A percentile compares a stretch with the other conserved stretches of the same genome.
These are phyloP conservation scores for Charaxes varanes DNA, from an alignment of 1,140 invertebrate genomes.

Conservation along the genomic window DNA sequence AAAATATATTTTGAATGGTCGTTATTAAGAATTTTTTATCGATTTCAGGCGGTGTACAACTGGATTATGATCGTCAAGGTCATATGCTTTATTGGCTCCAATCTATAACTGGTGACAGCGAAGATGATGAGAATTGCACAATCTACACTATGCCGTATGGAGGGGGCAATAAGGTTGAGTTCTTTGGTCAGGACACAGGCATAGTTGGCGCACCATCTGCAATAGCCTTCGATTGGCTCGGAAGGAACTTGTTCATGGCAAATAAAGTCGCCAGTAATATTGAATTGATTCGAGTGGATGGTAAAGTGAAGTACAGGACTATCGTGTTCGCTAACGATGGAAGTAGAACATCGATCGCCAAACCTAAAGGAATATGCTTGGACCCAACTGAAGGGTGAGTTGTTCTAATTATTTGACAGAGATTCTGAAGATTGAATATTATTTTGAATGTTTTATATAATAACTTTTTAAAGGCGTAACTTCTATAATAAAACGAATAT, in stretches of 20 bases:
- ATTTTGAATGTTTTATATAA: constrained; percentile 1
- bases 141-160: constrained; percentile 89
- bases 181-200: constrained; percentile 85
- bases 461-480: too few relatives aligned
- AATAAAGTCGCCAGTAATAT: constrained; percentile 94
- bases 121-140: constrained; percentile 85
- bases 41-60: constrained; percentile 79
- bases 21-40: not conserved
- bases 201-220: constrained; percentile 93
- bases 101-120: constrained; percentile 80
- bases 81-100: constrained; percentile 91
- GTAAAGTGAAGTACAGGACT: constrained; percentile 87
- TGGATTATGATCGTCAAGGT: constrained; percentile 93
- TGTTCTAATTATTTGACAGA: too few relatives aligned
- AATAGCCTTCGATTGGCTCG: constrained; percentile 97
- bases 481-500: too few relatives aligned
- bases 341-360: constrained; percentile 88
- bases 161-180: constrained; percentile 90
- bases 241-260: constrained; percentile 95
- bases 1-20: too few relatives aligned
- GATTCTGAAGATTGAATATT: too few relatives aligned
- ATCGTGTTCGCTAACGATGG: constrained; percentile 95
- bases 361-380: constrained; percentile 90
- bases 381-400: constrained; percentile 92
- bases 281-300: constrained; percentile 92